Evolutionary conservation across 2,888 invertebrate genomes (phyloP).

Genomic region (Colostygia pectinataria): DNA sequence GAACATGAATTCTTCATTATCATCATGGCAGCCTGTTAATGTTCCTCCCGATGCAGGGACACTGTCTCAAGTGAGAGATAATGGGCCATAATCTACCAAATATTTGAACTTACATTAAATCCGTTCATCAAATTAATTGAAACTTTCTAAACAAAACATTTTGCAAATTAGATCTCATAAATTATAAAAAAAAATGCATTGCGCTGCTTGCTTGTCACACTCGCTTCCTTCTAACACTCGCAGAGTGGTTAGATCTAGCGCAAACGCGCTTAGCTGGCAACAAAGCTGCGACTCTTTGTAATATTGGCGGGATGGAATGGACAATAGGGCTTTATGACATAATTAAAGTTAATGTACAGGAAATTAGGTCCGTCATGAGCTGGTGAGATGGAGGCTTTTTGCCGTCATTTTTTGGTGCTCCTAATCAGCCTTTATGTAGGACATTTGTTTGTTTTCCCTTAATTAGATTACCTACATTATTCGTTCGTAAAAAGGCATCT

Average conservation of each 20-base stretch:
- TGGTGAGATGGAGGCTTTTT: slow-evolving; percentile 19
- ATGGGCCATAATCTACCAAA: too few species aligned
- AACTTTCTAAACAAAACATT: too few species aligned
- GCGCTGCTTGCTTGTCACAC: too few species aligned
- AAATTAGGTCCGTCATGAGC: slow-evolving; percentile 37
- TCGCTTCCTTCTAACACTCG: neutral
- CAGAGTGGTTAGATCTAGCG: slow-evolving; percentile 11
- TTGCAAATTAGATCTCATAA: too few species aligned
- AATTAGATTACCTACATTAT: slow-evolving; percentile 21
- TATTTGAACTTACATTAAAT: too few species aligned
- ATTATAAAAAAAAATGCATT: too few species aligned
- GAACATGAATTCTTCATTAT: too few species aligned
- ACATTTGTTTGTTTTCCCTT: slow-evolving; percentile 24
- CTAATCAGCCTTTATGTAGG: slow-evolving; percentile 27
- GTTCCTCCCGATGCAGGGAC: too few species aligned
- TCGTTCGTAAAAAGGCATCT: neutral
- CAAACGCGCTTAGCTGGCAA: slow-evolving; percentile 16
- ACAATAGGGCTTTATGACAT: slow-evolving; percentile 38
- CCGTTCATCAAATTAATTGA: too few species aligned
- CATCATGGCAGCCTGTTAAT: too few species aligned
- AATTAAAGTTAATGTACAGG: slow-evolving; percentile 43
- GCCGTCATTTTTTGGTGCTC: slow-evolving; percentile 21
- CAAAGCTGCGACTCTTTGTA: slow-evolving; percentile 30
- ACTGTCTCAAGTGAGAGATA: too few species aligned
- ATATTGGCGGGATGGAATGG: slow-evolving; percentile 33